Percentiles rank a stretch among this genome's conserved stretches.
Conservation (phyloP, 2,797 vertebrate genomes). For the Pelobates cultripes region DNA sequence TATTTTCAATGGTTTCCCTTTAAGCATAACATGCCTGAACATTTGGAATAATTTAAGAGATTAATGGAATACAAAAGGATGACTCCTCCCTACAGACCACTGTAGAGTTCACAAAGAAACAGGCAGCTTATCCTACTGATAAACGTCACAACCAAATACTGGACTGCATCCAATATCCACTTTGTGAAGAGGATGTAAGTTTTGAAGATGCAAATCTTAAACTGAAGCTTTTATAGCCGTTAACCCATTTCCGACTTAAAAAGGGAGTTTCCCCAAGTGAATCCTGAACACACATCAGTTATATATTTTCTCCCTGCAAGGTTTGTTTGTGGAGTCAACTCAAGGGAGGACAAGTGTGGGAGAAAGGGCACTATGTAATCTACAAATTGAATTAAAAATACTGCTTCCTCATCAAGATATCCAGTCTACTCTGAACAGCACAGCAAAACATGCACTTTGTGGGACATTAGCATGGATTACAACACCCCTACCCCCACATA, state of each 20-base stretch:
- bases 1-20: too few relatives aligned
- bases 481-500: too few relatives aligned
- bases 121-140: conserved; percentile 58
- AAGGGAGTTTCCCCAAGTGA: conserved; percentile 72
- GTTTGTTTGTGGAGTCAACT: conserved; percentile 64
- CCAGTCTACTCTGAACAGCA: too few relatives aligned
- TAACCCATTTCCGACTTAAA: conserved; percentile 72
- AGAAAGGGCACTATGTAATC: background rate
- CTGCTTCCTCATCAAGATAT: background rate
- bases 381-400: background rate
- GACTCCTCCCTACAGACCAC: conserved; percentile 22
- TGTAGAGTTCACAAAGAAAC: conserved; percentile 54
- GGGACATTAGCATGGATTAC: too few relatives aligned
- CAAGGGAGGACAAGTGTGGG: conserved; percentile 22
- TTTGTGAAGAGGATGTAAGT: conserved; percentile 74
- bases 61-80: background rate
- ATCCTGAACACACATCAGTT: conserved; percentile 61
- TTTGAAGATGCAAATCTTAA: conserved; percentile 76
- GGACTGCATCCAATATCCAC: conserved; percentile 64
- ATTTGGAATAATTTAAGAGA: background rate
- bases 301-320: conserved; percentile 57
- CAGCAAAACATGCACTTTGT: too few relatives aligned
- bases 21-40: background rate
- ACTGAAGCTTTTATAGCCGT: conserved; percentile 67
- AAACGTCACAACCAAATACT: conserved; percentile 58